Conservation (phyloP, 2,888 invertebrate species). For the Cordilura impudica region DNA sequence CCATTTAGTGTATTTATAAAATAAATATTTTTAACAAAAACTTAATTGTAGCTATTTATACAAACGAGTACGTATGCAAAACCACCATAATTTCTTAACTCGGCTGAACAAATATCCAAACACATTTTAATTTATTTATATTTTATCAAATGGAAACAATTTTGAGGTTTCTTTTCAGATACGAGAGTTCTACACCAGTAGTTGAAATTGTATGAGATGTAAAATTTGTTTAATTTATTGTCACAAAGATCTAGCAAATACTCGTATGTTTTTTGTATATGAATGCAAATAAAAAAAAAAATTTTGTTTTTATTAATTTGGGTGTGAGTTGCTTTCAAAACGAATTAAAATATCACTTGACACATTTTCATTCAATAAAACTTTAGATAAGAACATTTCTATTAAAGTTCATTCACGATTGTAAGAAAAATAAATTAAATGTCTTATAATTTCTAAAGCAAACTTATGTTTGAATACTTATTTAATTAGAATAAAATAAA, state of each 20-base stretch:
- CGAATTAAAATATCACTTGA: neutral
- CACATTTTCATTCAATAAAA: neutral
- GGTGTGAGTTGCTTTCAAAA: neutral
- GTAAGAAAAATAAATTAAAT: too few species aligned
- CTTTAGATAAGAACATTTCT: neutral
- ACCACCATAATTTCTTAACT: constrained; percentile 18
- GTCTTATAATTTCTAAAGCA: too few species aligned
- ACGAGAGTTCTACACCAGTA: neutral
- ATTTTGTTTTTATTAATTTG: neutral
- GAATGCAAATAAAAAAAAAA: neutral
- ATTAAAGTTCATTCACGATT: too few species aligned
- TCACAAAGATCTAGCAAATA: neutral
- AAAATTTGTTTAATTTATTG: neutral
- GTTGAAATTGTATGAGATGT: neutral
- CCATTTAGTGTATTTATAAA: too few species aligned
- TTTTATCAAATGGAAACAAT: constrained; percentile 20
- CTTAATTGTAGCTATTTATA: too few species aligned
- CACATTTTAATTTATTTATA: neutral
- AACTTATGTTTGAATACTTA: too few species aligned
- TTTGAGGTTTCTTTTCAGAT: neutral
- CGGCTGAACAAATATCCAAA: neutral
- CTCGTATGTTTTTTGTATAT: too few species aligned
- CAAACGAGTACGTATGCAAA: neutral
- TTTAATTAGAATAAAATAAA: too few species aligned
- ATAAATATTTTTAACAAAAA: too few species aligned